phyloP scores from a whole-genome alignment of 2,888 invertebrate species.

The Drosophila multiciliata region DNA sequence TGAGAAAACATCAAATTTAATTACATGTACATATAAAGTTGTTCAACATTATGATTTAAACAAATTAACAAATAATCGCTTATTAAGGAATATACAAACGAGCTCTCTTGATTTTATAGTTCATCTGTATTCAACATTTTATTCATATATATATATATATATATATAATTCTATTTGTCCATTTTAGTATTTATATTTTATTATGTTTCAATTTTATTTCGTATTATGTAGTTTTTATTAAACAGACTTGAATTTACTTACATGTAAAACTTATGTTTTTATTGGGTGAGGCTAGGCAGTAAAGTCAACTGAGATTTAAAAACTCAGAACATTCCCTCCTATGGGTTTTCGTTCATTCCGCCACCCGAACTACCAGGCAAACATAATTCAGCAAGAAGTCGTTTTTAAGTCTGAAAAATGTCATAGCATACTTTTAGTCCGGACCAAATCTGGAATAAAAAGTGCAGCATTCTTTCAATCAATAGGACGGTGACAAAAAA shows the following conservation, averaged over 20 bases:
- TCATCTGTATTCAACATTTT: constrained; percentile 48
- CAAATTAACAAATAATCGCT: constrained; percentile 21
- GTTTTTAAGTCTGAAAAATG: not conserved
- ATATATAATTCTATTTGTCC: constrained; percentile 52
- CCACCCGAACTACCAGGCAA: not conserved
- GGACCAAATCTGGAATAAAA: too few relatives aligned
- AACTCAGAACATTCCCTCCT: not conserved
- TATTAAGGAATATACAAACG: constrained; percentile 13
- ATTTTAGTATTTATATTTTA: constrained; percentile 67
- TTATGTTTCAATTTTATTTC: constrained; percentile 57
- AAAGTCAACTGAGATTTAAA: not conserved
- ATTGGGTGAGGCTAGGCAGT: not conserved
- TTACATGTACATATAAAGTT: constrained; percentile 58
- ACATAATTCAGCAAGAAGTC: not conserved
- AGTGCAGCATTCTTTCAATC: not conserved
- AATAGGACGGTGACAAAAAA: not conserved
- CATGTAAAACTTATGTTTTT: not conserved
- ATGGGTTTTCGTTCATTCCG: not conserved
- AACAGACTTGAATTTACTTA: constrained; percentile 25
- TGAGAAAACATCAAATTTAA: constrained; percentile 16
- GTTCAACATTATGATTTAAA: constrained; percentile 28
- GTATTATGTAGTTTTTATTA: constrained; percentile 56
- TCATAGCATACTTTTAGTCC: not conserved
- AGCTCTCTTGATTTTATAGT: constrained; percentile 47
- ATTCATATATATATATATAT: constrained; percentile 53